Base-by-base conservation (phyloP, 2,113 vertebrate species). In the Aspiorhynchus laticeps region DNA sequence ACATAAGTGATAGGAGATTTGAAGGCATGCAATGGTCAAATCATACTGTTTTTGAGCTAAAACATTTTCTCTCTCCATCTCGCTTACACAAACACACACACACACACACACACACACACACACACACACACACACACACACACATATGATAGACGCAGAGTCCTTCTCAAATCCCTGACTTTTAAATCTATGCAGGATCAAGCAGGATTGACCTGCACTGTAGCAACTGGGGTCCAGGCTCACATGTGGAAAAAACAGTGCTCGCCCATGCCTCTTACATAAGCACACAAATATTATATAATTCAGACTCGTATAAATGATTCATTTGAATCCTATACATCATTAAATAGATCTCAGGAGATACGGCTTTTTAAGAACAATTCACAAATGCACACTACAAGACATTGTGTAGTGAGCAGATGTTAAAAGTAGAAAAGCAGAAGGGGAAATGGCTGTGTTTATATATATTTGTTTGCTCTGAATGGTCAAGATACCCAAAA, bases 121-220 rank as follows among this genome's bases (percentile, higher is more conserved):
- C 74, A 46, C 80, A 65, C 28, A 76, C 53, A 85, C 75, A 61
- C 71, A 51, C 69, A 87, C 38, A 38, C 38, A 38, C 38, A 38
- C 38, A 38, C 46, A n/a, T n/a, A n/a, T 86, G 81, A 82, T 63
- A 75, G 74, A 73, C 15, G 48, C 86, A 67, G 84, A 82, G 31
- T 76, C 24, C 19, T 51, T 43, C 38, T 65, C 63, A 89, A 85
- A 88, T 85, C 77, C 86, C 86, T 85, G 79, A 88, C 73, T 90
- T 88, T 87, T 76, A 89, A 90, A 88, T 89, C 89, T 89, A 87
- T 38, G 86, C 83, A 87, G 83, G 87, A 89, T 91, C 87, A 88
- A 90, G 78, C 86, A 83, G 88, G 88, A 89, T 88, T 87, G 87
- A 61, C 38, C 61, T 80, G 85, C 77, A 85, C 86, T 84, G 41